These are phyloP conservation scores for Augochlorella aurata DNA, from an alignment of 2,888 invertebrate genomes.

Conservation along the genomic window DNA sequence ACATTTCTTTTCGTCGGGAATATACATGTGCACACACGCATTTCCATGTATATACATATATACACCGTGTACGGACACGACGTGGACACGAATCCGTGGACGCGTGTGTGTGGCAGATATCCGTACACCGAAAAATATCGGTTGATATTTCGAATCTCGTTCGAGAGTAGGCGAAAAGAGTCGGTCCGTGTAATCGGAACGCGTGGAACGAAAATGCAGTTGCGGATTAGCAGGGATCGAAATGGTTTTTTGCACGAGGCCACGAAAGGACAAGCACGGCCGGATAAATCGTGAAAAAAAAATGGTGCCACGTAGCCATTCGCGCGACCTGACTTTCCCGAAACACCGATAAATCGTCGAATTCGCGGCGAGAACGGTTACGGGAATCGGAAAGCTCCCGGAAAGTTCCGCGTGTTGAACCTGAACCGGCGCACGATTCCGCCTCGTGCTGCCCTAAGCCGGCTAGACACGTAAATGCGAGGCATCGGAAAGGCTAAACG, in stretches of 20 bases:
- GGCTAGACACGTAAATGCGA: slow-evolving; percentile 37
- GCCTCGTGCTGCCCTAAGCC: slow-evolving; percentile 54
- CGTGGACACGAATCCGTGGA: neutral
- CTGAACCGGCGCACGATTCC: slow-evolving; percentile 31
- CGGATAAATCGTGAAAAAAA: slow-evolving; percentile 24
- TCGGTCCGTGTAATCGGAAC: neutral
- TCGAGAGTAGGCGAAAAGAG: neutral
- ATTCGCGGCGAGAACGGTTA: neutral
- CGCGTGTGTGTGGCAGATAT: neutral
- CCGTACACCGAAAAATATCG: neutral
- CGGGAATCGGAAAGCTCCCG: neutral
- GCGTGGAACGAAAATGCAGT: neutral
- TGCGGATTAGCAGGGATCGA: neutral
- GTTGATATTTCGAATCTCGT: slow-evolving; percentile 10
- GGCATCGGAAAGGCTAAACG: slow-evolving; percentile 28
- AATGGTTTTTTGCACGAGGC: neutral
- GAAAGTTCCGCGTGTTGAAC: slow-evolving; percentile 43
- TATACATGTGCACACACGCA: neutral
- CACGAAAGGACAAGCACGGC: neutral
- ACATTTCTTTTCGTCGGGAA: neutral
- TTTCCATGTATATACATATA: neutral
- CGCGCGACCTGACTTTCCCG: neutral
- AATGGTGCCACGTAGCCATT: slow-evolving; percentile 55
- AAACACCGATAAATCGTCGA: neutral
- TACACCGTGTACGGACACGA: neutral